Conservation (phyloP, 2,797 vertebrate genomes). For the Pterois miles region DNA sequence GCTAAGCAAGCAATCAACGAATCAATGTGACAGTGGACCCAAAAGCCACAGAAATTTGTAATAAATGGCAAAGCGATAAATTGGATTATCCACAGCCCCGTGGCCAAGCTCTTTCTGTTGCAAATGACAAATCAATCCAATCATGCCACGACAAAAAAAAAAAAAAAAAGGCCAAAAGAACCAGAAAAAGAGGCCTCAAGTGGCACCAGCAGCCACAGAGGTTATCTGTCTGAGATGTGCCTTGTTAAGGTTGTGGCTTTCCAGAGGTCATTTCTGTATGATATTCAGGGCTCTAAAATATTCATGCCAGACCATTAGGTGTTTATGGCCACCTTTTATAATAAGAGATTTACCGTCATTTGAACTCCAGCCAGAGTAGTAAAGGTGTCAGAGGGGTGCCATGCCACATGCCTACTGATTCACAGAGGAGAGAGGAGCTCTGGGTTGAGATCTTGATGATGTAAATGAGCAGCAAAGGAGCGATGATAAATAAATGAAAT, state of each 20-base stretch:
- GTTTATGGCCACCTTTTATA: slow-evolving; percentile 78
- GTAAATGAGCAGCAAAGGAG: slow-evolving; percentile 51
- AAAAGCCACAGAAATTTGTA: slow-evolving; percentile 83
- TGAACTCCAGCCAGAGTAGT: slow-evolving; percentile 68
- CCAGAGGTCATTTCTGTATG: slow-evolving; percentile 70
- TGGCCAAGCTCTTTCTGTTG: slow-evolving; percentile 76
- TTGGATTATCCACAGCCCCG: slow-evolving; percentile 80
- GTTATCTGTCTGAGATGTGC: slow-evolving; percentile 61
- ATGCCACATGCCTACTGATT: slow-evolving; percentile 63
- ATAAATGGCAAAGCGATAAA: slow-evolving; percentile 84
- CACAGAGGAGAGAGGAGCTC: slow-evolving; percentile 14
- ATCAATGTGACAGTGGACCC: slow-evolving; percentile 80
- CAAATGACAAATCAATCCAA: slow-evolving; percentile 83
- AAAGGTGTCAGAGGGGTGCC: slow-evolving; percentile 63
- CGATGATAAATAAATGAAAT: slow-evolving; percentile 48
- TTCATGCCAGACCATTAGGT: slow-evolving; percentile 76
- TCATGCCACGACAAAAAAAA: slow-evolving; percentile 62
- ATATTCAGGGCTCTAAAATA: slow-evolving; percentile 74
- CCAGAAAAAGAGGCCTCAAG: slow-evolving; percentile 36
- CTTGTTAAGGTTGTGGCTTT: slow-evolving; percentile 61
- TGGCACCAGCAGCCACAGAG: slow-evolving; percentile 34
- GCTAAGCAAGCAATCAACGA: slow-evolving; percentile 84
- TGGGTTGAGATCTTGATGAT: slow-evolving; percentile 3
- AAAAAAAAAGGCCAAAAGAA: slow-evolving; percentile 54
- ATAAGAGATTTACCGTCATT: slow-evolving; percentile 72